These are phyloP conservation scores for Pachymerium ferrugineum DNA, from an alignment of 2,888 invertebrate species.

Conservation along the genomic window DNA sequence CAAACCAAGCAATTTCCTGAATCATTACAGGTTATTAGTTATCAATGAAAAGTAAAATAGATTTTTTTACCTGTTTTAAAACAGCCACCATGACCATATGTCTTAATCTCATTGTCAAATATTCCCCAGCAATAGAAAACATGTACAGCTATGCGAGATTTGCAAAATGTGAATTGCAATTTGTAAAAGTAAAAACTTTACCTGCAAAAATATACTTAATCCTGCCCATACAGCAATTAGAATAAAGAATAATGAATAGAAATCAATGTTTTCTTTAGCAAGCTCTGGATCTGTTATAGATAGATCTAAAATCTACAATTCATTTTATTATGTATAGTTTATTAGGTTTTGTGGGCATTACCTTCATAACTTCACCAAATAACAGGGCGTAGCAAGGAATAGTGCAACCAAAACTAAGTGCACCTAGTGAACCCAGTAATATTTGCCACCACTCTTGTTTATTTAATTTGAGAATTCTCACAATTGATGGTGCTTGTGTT, in stretches of 20 bases:
- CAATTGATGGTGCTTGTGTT: conserved; percentile 39
- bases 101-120: conserved; percentile 67
- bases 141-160: conserved; percentile 56
- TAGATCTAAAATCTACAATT: conserved; percentile 52
- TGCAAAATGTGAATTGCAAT: neutral
- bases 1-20: conserved; percentile 69
- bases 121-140: conserved; percentile 73
- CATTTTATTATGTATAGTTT: neutral
- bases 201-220: conserved; percentile 62
- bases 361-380: conserved; percentile 68
- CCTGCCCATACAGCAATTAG: conserved; percentile 62
- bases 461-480: conserved; percentile 59
- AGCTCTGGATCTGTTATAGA: conserved; percentile 53
- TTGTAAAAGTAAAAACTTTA: conserved; percentile 43
- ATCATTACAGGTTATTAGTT: neutral
- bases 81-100: conserved; percentile 61
- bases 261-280: conserved; percentile 56
- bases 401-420: conserved; percentile 62
- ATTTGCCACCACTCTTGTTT: conserved; percentile 63
- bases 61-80: conserved; percentile 36
- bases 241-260: conserved; percentile 62
- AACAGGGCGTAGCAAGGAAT: conserved; percentile 68
- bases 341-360: conserved; percentile 49
- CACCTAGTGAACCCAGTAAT: conserved; percentile 57
- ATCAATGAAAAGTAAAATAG: neutral